phyloP scores from a whole-genome alignment of 2,113 vertebrate genomes.

The Limanda limanda region DNA sequence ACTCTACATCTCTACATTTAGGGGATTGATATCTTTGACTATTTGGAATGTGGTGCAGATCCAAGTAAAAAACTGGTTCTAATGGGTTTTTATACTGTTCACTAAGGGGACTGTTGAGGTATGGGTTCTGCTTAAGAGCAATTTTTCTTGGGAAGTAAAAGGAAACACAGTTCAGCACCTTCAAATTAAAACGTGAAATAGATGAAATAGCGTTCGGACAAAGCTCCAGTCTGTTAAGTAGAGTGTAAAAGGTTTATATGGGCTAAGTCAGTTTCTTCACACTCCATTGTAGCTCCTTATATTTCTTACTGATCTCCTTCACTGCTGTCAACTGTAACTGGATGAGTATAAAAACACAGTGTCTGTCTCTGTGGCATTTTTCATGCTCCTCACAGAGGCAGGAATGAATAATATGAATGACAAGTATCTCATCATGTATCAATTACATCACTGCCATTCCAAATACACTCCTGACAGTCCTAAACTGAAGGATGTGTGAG shows the following conservation, averaged over 20 bases:
- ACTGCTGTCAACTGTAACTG: conserved; percentile 2
- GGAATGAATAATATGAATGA: conserved; percentile 55
- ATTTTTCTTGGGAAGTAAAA: neutral
- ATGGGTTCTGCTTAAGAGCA: neutral
- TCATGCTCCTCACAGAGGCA: conserved; percentile 20
- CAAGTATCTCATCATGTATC: conserved; percentile 60
- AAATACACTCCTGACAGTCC: conserved; percentile 46
- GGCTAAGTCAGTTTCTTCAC: conserved; percentile 23
- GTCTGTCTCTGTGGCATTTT: conserved; percentile 12
- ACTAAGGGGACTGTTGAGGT: neutral
- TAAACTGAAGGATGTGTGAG: conserved; percentile 22
- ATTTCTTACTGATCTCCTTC: conserved; percentile 6
- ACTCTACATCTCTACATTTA: too few relatives aligned
- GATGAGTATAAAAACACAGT: conserved; percentile 3
- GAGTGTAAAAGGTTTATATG: conserved; percentile 6
- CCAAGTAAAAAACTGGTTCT: neutral
- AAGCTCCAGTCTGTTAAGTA: conserved; percentile 16
- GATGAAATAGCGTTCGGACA: conserved; percentile 2
- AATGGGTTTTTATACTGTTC: neutral
- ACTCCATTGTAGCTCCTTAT: neutral
- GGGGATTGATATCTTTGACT: neutral
- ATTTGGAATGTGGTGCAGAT: neutral
- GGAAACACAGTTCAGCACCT: neutral
- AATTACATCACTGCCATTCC: conserved; percentile 41
- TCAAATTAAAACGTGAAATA: neutral